These are phyloP conservation scores for Canis aureus DNA, from an alignment of 2,113 vertebrate genomes.

Conservation along the genomic window DNA sequence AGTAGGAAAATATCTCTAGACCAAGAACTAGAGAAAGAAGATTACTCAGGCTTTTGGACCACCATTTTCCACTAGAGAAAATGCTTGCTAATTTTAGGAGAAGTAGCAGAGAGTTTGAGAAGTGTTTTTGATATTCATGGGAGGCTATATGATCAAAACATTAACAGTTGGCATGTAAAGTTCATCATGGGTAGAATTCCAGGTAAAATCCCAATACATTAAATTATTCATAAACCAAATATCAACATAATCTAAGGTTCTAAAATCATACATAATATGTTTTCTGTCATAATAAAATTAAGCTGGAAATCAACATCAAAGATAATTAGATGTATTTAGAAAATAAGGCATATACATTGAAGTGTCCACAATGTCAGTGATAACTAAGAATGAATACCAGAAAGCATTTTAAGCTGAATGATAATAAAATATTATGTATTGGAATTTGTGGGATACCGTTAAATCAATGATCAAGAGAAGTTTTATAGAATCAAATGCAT, in stretches of 20 bases:
- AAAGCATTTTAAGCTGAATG: background rate
- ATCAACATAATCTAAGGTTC: slow-evolving; percentile 9
- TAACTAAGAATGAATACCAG: background rate
- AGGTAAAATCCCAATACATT: slow-evolving; percentile 32
- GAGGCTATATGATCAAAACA: background rate
- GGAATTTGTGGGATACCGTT: background rate
- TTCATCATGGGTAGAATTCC: background rate
- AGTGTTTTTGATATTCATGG: slow-evolving; percentile 29
- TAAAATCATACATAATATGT: background rate
- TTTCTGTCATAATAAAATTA: slow-evolving; percentile 35
- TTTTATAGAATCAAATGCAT: background rate
- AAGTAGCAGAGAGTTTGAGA: background rate
- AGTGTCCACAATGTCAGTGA: background rate
- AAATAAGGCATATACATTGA: background rate
- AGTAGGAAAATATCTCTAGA: background rate
- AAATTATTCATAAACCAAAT: slow-evolving; percentile 12
- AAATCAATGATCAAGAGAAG: background rate
- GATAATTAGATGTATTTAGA: slow-evolving; percentile 15
- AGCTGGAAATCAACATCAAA: background rate
- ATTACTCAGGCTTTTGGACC: background rate
- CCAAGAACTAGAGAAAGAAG: background rate
- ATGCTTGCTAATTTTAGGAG: background rate
- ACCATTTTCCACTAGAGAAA: background rate
- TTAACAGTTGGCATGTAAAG: background rate
- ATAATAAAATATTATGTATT: background rate